Conservation (phyloP, 2,888 invertebrate species). For the Lamproptera curius region DNA sequence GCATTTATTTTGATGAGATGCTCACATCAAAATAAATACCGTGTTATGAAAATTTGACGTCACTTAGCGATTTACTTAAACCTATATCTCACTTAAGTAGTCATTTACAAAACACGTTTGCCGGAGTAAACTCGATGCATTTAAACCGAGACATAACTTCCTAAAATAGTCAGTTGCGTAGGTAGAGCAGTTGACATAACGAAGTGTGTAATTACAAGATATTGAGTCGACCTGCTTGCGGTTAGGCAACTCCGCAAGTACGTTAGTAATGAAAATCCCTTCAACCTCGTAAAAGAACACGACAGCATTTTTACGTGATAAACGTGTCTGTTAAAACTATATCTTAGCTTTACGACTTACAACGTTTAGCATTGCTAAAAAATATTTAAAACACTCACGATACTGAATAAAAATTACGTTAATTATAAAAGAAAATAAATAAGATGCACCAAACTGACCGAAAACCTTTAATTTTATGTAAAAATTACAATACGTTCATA, state of each 20-base stretch:
- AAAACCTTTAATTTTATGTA: no score
- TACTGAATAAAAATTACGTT: no score
- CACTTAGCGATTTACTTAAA: neutral
- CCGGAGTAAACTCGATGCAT: neutral
- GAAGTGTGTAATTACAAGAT: slow-evolving; percentile 18
- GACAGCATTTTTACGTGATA: slow-evolving; percentile 1
- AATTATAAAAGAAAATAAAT: no score
- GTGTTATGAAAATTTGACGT: no score
- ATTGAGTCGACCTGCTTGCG: slow-evolving; percentile 16
- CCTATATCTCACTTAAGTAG: neutral
- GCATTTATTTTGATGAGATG: no score
- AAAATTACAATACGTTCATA: no score
- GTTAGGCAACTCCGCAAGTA: slow-evolving; percentile 11
- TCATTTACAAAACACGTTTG: neutral
- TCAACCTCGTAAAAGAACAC: slow-evolving; percentile 6
- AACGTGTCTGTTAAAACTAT: slow-evolving; percentile 2
- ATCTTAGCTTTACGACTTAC: neutral
- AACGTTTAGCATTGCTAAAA: no score
- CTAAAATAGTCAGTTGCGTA: slow-evolving; percentile 12
- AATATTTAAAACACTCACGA: no score
- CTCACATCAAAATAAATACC: no score
- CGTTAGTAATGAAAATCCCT: slow-evolving; percentile 9
- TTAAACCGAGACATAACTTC: neutral
- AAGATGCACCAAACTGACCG: no score
- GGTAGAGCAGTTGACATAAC: slow-evolving; percentile 2